Evolutionary conservation across 2,888 invertebrate genomes (phyloP), one percentile per base, ranked within the genome.

Genomic region (Watsonalla cultraria): DNA sequence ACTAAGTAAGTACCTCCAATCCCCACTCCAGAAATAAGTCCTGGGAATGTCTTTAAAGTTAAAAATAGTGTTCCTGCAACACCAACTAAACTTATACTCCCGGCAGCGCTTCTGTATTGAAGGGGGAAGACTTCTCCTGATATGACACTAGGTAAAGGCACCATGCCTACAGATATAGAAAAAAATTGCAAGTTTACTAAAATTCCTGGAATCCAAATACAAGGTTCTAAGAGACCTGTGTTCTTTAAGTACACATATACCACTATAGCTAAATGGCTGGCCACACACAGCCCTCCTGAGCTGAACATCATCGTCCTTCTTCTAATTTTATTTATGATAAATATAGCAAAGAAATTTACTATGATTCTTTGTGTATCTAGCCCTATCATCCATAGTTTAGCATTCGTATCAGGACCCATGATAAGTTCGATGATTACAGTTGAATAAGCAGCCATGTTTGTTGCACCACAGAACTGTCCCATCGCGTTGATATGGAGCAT

Each of bases 91-190:
- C 84, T 80, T n/a, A 85, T 71, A 0, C 82, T 81, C 11, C 84
- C 82, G 51, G 94, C 94, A 0, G 93, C 70, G 35, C 93, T 93
- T 47, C 93, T 87, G 46, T 89, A 91, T 48, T 89, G 86, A 34
- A 92, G 82, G 5, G 94, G 91, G 64, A 94, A 94, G 0, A 95
- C 76, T 74, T 95, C 95, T 0, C 94, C 94, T 58, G 93, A 92
- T 76, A 95, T 92, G 8, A 94, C 92, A 86, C 94, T 94, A 0
- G 94, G 94, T 51, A 95, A 68, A 0, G 94, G 93, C 0, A 93
- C 84, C 4, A 92, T 80, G 0, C 94, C 94, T 6, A 92, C 82
- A 0, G 91, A 86, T 15, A 92, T 84, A 14, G 92, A 83, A 83
- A 13, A 83, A 71, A 37, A 66, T 54, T 0, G 82, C 78, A 54